Evolutionary conservation across 2,888 invertebrate genomes (phyloP).

Genomic region (Thereva nobilitata): DNA sequence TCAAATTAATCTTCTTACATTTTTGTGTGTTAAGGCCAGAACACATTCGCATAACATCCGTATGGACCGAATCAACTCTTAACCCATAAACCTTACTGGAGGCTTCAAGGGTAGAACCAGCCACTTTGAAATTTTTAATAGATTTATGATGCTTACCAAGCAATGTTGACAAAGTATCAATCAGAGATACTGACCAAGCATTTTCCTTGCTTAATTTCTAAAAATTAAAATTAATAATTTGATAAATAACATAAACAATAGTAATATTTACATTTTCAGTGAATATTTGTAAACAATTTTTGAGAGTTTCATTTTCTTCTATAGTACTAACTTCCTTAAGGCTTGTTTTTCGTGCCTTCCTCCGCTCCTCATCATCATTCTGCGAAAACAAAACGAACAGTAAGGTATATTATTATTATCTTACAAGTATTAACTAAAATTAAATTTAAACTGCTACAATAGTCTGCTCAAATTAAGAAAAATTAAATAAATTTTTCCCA

Average conservation of each 20-base stretch:
- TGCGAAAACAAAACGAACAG: no score
- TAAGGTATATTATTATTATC: no score
- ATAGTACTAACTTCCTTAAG: conserved; percentile 40
- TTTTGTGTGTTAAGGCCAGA: conserved; percentile 61
- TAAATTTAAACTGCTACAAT: no score
- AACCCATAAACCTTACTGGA: conserved; percentile 86
- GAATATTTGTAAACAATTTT: conserved; percentile 76
- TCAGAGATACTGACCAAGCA: conserved; percentile 84
- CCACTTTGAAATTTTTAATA: conserved; percentile 76
- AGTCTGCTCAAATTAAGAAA: no score
- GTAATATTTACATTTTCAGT: conserved; percentile 71
- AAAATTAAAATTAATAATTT: conserved; percentile 41
- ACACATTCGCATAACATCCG: conserved; percentile 78
- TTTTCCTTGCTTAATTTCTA: conserved; percentile 88
- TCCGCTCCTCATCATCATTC: no score
- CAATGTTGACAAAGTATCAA: conserved; percentile 81
- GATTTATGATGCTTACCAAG: conserved; percentile 71
- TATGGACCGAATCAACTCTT: conserved; percentile 83
- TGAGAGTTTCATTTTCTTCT: conserved; percentile 68
- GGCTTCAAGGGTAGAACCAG: conserved; percentile 84
- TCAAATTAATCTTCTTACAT: conserved; percentile 23
- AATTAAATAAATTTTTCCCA: no score
- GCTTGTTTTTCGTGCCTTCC: no score
- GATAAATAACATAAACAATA: neutral
- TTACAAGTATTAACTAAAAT: no score